Evolutionary conservation across 2,888 invertebrate genomes (phyloP).

Genomic region (Steinernema scapterisci): DNA sequence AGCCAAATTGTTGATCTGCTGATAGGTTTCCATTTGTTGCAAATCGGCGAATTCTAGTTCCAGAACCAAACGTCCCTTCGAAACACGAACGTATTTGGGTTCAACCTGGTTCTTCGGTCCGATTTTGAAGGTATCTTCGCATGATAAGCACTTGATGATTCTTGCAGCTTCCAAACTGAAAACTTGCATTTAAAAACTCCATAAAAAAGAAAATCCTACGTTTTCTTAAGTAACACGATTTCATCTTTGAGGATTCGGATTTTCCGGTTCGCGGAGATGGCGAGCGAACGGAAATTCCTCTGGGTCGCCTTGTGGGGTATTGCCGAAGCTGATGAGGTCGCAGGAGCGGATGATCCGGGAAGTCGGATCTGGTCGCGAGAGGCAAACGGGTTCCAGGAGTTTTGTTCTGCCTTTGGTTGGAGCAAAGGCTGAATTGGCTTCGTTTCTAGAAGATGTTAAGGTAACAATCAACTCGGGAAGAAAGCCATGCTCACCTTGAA

Average conservation of each 20-base stretch:
- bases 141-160: not conserved
- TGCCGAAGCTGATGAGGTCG: not conserved
- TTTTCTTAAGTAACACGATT: not conserved
- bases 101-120: not conserved
- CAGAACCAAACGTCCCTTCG: not conserved
- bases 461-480: no score
- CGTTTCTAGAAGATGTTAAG: no score
- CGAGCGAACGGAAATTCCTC: not conserved
- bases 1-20: not conserved
- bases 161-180: constrained; percentile 2
- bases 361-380: no score
- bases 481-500: no score
- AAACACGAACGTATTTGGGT: not conserved
- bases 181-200: not conserved
- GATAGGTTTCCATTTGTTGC: not conserved
- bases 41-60: constrained; percentile 2
- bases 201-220: not conserved
- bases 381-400: no score
- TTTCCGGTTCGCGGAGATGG: not conserved
- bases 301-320: not conserved
- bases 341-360: no score
- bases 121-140: not conserved
- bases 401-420: no score
- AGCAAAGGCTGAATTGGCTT: no score
- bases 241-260: not conserved